Evolutionary conservation across 1,140 invertebrate species (phyloP), one percentile per base, ranked within the genome.

Genomic region (Lucilia sericata): DNA sequence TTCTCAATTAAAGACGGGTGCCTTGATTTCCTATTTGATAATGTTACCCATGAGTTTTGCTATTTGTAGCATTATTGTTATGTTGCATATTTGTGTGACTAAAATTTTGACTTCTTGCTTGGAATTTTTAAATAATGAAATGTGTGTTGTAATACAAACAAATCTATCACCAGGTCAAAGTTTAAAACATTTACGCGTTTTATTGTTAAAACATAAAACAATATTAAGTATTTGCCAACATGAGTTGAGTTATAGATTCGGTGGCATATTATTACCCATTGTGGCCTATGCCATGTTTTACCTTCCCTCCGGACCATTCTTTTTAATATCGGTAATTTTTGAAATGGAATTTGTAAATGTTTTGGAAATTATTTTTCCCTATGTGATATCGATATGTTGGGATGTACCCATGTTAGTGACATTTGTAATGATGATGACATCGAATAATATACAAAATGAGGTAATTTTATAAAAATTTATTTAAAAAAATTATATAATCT

Each of bases 161-260:
- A 80, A 70, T 49, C 42, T 7, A 10, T 25, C 42, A 10, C 51
- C 25, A 1, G 25, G 51, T 5, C n/a, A 25, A 49, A 80, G 5
- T 21, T n/a, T 19, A 17, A 14, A 14, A 75, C 55, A 0, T 42
- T 78, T 78, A 10, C 14, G 21, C 10, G n/a, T 21, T 21, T 49
- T 49, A 5, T 5, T 82, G 12, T 9, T n/a, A 25, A 36, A 65
- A 36, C 51, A 51, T 5, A 82, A 70, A n/a, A 8, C 8, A 7
- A 25, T 83, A 83, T 47, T 89, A 0, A 74, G 82, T 49, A 55
- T 89, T 76, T 89, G 87, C 80, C 82, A 84, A 14, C 80, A 86
- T 17, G 65, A 87, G 25, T 42, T 89, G 34, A 89, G 84, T 85
- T 84, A 74, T n/a, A 83, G 47, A 10, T 87, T 88, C 65, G 88